These are phyloP conservation scores for Enteromius treurensis DNA, from an alignment of 2,797 vertebrate genomes.

Conservation along the genomic window DNA sequence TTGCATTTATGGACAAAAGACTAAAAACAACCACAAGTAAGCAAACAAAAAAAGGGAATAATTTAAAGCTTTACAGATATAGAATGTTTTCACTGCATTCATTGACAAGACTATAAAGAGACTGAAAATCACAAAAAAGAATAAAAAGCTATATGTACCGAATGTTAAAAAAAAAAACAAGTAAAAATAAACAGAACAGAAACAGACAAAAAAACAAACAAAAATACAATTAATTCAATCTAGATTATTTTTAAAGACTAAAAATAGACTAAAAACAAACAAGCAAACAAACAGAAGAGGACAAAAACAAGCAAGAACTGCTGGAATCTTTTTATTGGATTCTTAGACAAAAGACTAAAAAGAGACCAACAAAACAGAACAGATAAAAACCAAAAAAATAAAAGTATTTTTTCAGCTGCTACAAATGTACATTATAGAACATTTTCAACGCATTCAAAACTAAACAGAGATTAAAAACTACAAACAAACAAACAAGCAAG, in stretches of 20 bases:
- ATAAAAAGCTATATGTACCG: not conserved
- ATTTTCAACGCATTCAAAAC: no score
- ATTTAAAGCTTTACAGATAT: not conserved
- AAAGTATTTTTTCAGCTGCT: not conserved
- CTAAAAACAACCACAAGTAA: not conserved
- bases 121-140: not conserved
- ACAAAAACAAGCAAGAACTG: not conserved
- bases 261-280: not conserved
- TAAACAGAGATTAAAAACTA: no score
- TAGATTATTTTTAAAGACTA: not conserved
- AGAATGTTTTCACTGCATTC: not conserved
- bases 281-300: not conserved
- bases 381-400: not conserved
- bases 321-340: not conserved
- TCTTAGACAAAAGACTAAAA: not conserved
- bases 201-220: not conserved
- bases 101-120: not conserved
- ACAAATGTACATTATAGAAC: not conserved
- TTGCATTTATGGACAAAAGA: not conserved
- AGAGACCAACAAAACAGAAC: not conserved
- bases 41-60: not conserved
- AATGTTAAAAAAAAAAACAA: not conserved
- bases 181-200: not conserved
- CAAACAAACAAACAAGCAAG: no score
- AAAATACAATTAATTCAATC: not conserved